phyloP scores from a whole-genome alignment of 2,797 vertebrate genomes.

The Oreonectes daqikongensis region DNA sequence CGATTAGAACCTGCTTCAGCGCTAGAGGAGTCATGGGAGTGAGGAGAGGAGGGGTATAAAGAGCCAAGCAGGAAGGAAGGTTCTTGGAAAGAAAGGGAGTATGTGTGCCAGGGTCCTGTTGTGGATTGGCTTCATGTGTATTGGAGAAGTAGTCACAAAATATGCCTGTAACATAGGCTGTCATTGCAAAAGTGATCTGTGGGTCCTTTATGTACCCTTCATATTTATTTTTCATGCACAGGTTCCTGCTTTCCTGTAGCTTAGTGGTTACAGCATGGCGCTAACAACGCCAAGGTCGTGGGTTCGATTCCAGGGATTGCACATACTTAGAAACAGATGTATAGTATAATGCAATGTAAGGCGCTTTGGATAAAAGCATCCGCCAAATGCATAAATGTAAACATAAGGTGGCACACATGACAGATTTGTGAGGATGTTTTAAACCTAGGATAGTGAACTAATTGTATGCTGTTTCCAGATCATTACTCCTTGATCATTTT shows the following conservation, averaged over 20 bases:
- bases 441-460: too few relatives aligned
- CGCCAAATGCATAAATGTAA: too few relatives aligned
- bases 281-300: too few relatives aligned
- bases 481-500: background rate
- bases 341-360: too few relatives aligned
- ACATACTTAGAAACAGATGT: too few relatives aligned
- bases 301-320: too few relatives aligned
- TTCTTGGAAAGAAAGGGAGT: background rate
- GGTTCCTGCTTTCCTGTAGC: too few relatives aligned
- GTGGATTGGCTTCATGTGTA: slow-evolving; percentile 8
- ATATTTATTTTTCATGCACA: background rate
- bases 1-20: slow-evolving; percentile 54
- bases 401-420: too few relatives aligned
- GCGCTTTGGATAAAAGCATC: too few relatives aligned
- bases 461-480: slow-evolving; percentile 3
- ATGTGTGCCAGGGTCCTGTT: slow-evolving; percentile 5
- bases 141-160: background rate
- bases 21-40: slow-evolving; percentile 50
- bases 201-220: background rate
- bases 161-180: background rate
- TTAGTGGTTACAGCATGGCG: too few relatives aligned
- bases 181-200: background rate
- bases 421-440: too few relatives aligned
- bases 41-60: slow-evolving; percentile 12
- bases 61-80: background rate